These are phyloP conservation scores for Caenorhabditis sp. DNA, from an alignment of 2,888 invertebrate genomes.

Conservation along the genomic window DNA sequence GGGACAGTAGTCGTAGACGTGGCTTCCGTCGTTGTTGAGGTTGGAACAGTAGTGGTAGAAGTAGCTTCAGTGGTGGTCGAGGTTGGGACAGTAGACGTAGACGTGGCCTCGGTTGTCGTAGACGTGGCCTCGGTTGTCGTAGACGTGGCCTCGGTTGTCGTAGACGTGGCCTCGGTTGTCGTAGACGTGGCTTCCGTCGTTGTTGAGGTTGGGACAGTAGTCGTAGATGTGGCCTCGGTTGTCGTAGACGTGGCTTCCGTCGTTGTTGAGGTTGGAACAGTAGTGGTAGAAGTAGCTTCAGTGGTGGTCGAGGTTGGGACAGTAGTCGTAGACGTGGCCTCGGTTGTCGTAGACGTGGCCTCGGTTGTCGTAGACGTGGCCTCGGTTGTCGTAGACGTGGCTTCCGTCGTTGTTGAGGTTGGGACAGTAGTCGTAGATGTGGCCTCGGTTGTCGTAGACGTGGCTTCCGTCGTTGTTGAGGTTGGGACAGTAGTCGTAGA, in stretches of 20 bases:
- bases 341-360: slow-evolving; percentile 5
- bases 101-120: background rate
- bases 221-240: slow-evolving; percentile 13
- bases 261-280: background rate
- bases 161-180: slow-evolving; percentile 11
- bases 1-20: background rate
- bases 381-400: slow-evolving; percentile 7
- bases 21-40: slow-evolving; percentile 7
- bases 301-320: slow-evolving; percentile 18
- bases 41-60: slow-evolving; percentile 8
- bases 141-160: slow-evolving; percentile 12
- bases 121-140: slow-evolving; percentile 3
- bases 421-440: no score
- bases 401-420: slow-evolving; percentile 16
- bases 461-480: background rate
- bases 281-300: slow-evolving; percentile 6
- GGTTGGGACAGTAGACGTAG: background rate
- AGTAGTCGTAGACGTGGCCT: slow-evolving; percentile 16
- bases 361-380: slow-evolving; percentile 15
- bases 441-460: slow-evolving; percentile 6
- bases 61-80: background rate
- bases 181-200: background rate
- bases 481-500: background rate
- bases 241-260: slow-evolving; percentile 8
- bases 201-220: slow-evolving; percentile 5